Evolutionary conservation across 2,888 invertebrate species (phyloP), one percentile per base, ranked within the genome.

Genomic region (Campoletis raptor): DNA sequence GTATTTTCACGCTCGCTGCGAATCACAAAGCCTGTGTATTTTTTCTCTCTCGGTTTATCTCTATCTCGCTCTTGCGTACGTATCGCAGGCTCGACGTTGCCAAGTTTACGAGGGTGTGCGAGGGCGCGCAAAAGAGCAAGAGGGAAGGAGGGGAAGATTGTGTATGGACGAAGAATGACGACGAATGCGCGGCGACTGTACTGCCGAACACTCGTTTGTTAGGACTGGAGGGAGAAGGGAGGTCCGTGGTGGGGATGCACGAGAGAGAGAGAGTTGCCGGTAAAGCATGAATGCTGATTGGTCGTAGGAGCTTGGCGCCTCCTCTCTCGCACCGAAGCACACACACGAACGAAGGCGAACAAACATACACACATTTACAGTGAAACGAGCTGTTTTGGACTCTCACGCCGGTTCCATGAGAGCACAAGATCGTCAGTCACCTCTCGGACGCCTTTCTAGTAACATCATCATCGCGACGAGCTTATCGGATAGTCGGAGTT

Each of bases 361-460:
- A 30, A 52, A 70, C 48, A 52, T 21, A 73, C 73, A 64, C 64
- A 66, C 64, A 66, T 61, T 61, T 21, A 52, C 30, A 57, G 54
- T 48, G 9, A 42, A 78, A 72, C 77, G 48, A 66, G 87, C 84
- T 77, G 81, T 89, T 85, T 81, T 81, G 81, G 88, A 87, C 89
- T 89, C 89, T 87, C 90, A 85, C 85, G 89, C 85, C 78, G 78
- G 52, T 72, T 61, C 88, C 30, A 77, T 40, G 66, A 72, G 81
- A 74, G 79, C 74, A 74, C 48, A 69, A 24, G 54, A 89, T 88
- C 89, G 87, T 91, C 90, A 93, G 93, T 93, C 89, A 90, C 91
- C 90, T 91, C 91, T 92, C 92, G 92, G 92, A 91, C 91, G 91
- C 89, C 90, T 89, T 90, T 90, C 92, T 91, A 92, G 91, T 88